A percentile compares a stretch with the other conserved stretches of the same genome.
These are phyloP conservation scores for Ypsolopha sequella DNA, from an alignment of 2,888 invertebrate species.

Conservation along the genomic window DNA sequence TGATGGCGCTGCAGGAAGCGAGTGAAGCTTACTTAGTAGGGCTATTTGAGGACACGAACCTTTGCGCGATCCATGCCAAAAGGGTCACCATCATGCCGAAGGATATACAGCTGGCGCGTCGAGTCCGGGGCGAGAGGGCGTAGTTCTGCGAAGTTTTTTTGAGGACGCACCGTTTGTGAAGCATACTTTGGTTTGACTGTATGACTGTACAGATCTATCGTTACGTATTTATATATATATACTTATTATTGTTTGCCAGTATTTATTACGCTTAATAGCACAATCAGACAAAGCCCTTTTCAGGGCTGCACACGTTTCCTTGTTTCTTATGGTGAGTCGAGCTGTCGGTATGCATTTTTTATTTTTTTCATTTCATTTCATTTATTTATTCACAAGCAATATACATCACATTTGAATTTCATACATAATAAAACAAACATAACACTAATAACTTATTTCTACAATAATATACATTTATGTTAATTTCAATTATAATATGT, in stretches of 20 bases:
- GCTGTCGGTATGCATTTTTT: too few species aligned
- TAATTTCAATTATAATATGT: too few species aligned
- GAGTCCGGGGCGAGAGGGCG: conserved; percentile 47
- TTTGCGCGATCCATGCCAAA: conserved; percentile 80
- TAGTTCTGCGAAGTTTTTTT: conserved; percentile 11
- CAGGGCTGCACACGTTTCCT: too few species aligned
- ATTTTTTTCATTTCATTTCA: too few species aligned
- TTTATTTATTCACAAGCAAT: too few species aligned
- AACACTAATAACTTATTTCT: too few species aligned
- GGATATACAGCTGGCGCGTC: conserved; percentile 44
- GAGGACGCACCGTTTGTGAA: not conserved
- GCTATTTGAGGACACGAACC: conserved; percentile 81
- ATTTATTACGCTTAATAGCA: too few species aligned
- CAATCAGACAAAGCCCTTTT: conserved; percentile 65
- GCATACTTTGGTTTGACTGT: not conserved
- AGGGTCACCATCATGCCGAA: conserved; percentile 57
- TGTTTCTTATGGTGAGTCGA: too few species aligned
- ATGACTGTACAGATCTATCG: not conserved
- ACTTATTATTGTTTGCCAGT: conserved; percentile 16
- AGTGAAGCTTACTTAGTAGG: conserved; percentile 76
- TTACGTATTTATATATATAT: not conserved
- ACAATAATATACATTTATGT: too few species aligned
- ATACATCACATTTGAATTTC: too few species aligned
- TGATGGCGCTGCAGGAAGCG: conserved; percentile 75
- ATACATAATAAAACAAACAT: too few species aligned